These are phyloP conservation scores for Vicugna pacos DNA, from an alignment of 2,113 vertebrate genomes.

Conservation along the genomic window DNA sequence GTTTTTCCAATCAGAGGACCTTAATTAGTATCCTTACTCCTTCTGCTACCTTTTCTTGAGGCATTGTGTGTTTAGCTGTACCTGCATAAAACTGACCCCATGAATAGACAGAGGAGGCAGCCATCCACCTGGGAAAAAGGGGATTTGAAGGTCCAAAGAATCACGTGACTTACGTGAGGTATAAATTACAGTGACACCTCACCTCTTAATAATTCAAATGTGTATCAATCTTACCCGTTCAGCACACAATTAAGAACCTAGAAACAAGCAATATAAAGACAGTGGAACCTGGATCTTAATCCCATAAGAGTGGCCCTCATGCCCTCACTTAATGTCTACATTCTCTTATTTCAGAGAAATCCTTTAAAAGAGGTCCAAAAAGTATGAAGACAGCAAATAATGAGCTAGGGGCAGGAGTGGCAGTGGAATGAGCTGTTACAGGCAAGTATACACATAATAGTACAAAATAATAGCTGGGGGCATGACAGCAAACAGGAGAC, in stretches of 20 bases:
- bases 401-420: not conserved
- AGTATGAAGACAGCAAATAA: not conserved
- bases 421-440: not conserved
- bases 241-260: not conserved
- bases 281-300: not conserved
- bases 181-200: not conserved
- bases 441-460: not conserved
- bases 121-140: not conserved
- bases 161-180: too few species aligned
- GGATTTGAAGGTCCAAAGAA: not conserved
- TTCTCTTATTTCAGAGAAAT: not conserved
- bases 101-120: not conserved
- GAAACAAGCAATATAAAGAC: not conserved
- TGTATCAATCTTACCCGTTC: not conserved
- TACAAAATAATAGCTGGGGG: not conserved
- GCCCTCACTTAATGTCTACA: not conserved
- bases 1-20: not conserved
- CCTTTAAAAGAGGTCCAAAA: not conserved
- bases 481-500: not conserved
- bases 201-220: not conserved
- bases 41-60: not conserved
- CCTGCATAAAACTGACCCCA: not conserved
- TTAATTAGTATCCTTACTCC: not conserved
- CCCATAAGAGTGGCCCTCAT: accelerated
- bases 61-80: not conserved